These are phyloP conservation scores for Alviniconcha marisindica DNA, from an alignment of 1,140 invertebrate genomes.

Conservation along the genomic window DNA sequence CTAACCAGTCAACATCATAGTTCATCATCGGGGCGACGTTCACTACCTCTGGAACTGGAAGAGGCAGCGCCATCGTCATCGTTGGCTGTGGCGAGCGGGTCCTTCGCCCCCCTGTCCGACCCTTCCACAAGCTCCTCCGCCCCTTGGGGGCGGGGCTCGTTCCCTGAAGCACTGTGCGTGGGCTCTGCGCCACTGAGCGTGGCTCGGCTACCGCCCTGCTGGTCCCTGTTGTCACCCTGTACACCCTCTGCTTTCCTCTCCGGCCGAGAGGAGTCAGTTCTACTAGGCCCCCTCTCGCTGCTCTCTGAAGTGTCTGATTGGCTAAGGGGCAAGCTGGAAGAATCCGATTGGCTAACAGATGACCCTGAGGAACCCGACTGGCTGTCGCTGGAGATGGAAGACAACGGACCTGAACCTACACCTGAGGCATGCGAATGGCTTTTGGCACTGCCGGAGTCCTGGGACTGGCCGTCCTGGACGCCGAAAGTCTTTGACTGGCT, in stretches of 20 bases:
- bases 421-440: not conserved
- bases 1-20: too few species aligned
- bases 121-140: too few species aligned
- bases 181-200: not conserved
- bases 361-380: not conserved
- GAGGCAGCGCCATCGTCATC: too few species aligned
- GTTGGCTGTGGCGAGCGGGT: too few species aligned
- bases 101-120: too few species aligned
- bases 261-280: too few species aligned
- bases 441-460: not conserved
- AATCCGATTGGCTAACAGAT: not conserved
- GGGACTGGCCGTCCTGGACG: not conserved
- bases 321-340: not conserved
- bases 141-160: too few species aligned
- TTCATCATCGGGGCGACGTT: not conserved
- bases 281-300: not conserved
- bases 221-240: not conserved
- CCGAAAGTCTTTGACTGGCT: conserved; percentile 10
- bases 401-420: not conserved
- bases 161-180: too few species aligned
- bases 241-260: too few species aligned
- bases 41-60: not conserved
- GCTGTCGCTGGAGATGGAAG: not conserved
- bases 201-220: not conserved
- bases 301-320: not conserved